Evolutionary conservation across 2,113 vertebrate genomes (phyloP).

Genomic region (Eolophus roseicapilla): DNA sequence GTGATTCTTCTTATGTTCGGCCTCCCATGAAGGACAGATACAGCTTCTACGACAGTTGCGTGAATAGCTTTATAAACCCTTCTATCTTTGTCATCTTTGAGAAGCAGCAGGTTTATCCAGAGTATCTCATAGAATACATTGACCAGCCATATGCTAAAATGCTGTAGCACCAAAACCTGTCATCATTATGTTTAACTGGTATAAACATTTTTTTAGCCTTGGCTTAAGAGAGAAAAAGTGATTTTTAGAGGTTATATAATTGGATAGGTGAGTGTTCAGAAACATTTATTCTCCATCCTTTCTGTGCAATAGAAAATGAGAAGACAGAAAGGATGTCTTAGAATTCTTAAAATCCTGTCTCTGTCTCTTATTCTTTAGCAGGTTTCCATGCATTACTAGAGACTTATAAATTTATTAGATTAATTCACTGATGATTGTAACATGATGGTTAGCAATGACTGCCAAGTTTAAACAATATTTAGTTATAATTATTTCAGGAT

Average conservation of each 20-base stretch:
- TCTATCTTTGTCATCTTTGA: slow-evolving; percentile 92
- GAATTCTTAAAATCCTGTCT: background rate
- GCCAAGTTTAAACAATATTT: background rate
- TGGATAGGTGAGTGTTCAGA: background rate
- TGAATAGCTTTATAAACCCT: slow-evolving; percentile 77
- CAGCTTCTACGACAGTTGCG: slow-evolving; percentile 88
- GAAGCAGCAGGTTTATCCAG: slow-evolving; percentile 89
- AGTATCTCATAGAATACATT: slow-evolving; percentile 87
- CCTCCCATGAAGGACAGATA: slow-evolving; percentile 80
- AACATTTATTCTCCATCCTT: background rate
- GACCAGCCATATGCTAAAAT: background rate
- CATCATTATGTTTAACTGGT: background rate
- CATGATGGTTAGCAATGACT: background rate
- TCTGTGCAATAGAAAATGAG: background rate
- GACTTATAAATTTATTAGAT: background rate
- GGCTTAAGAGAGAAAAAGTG: background rate
- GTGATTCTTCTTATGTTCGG: slow-evolving; percentile 68
- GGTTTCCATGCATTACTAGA: background rate
- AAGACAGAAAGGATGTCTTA: background rate
- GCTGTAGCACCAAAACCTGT: background rate
- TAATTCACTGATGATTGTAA: background rate
- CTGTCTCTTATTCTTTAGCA: background rate
- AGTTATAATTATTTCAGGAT: background rate
- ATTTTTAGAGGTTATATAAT: background rate
- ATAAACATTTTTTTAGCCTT: background rate